Evolutionary conservation across 2,113 vertebrate genomes (phyloP).

Genomic region (Gallinago jamesoni): DNA sequence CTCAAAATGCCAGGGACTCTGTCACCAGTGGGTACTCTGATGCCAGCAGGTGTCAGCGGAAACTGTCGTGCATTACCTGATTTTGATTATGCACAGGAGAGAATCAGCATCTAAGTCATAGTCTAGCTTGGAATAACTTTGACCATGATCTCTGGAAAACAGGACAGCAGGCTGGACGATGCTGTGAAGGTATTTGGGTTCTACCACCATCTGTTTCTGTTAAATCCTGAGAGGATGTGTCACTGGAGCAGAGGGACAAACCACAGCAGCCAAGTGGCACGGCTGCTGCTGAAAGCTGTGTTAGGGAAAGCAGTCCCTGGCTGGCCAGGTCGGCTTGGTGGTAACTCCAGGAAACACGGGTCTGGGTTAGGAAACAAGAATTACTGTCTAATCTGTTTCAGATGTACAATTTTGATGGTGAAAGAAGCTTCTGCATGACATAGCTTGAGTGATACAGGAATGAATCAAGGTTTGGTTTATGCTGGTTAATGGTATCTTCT

Average conservation of each 20-base stretch:
- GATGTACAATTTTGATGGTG: background rate
- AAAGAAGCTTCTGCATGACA: background rate
- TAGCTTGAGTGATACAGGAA: background rate
- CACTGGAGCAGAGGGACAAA: background rate
- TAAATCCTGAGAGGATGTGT: too few relatives aligned
- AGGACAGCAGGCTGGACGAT: background rate
- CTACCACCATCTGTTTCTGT: accelerated
- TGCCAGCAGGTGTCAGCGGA: background rate
- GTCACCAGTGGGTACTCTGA: background rate
- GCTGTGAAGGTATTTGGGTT: accelerated
- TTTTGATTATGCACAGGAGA: background rate
- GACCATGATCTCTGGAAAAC: background rate
- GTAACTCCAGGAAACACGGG: accelerated
- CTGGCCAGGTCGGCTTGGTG: background rate
- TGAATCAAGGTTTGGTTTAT: background rate
- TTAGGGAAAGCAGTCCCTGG: background rate
- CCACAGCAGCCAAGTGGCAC: accelerated
- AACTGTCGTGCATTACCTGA: background rate
- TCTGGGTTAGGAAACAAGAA: background rate
- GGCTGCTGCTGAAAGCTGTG: background rate
- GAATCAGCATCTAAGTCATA: background rate
- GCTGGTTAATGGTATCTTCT: background rate
- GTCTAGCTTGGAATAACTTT: background rate
- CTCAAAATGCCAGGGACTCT: background rate
- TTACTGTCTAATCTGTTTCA: too few relatives aligned